These are phyloP conservation scores for Glandiceps talaboti DNA, from an alignment of 53 echinoderm and acorn worm species.

Conservation along the genomic window DNA sequence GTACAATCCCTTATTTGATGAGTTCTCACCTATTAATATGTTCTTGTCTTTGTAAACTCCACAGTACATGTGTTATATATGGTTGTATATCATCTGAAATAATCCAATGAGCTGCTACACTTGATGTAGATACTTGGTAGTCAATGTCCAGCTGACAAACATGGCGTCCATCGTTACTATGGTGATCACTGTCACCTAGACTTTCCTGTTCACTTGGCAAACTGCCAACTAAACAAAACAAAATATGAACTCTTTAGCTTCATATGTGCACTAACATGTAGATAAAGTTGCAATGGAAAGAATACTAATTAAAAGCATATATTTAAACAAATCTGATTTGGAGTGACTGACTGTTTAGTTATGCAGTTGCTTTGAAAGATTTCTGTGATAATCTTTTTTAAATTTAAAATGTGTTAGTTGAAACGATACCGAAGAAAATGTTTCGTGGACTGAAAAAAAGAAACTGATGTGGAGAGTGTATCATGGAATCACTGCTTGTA, in stretches of 20 bases:
- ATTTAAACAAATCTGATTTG: too few species aligned
- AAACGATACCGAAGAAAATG: too few species aligned
- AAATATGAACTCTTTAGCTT: too few species aligned
- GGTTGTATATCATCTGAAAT: constrained; percentile 1
- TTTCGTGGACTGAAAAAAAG: too few species aligned
- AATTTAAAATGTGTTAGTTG: too few species aligned
- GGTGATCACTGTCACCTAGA: not conserved
- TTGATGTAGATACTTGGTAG: constrained; percentile 29
- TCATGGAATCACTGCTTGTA: not conserved
- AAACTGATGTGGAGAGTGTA: too few species aligned
- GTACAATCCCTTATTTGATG: not conserved
- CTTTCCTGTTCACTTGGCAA: not conserved
- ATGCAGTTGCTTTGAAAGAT: too few species aligned
- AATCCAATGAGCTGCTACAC: constrained; percentile 13
- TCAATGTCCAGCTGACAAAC: constrained; percentile 13
- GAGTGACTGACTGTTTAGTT: too few species aligned
- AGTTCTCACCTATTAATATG: not conserved
- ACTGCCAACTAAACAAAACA: not conserved
- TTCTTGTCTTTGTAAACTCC: constrained; percentile 5
- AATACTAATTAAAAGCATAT: too few species aligned
- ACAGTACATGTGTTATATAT: constrained; percentile 12
- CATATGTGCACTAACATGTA: too few species aligned
- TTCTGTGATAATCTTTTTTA: too few species aligned
- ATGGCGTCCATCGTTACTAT: not conserved
- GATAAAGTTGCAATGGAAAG: too few species aligned